Evolutionary conservation across 2,113 vertebrate genomes (phyloP).

Genomic region (Dicentrarchus labrax): DNA sequence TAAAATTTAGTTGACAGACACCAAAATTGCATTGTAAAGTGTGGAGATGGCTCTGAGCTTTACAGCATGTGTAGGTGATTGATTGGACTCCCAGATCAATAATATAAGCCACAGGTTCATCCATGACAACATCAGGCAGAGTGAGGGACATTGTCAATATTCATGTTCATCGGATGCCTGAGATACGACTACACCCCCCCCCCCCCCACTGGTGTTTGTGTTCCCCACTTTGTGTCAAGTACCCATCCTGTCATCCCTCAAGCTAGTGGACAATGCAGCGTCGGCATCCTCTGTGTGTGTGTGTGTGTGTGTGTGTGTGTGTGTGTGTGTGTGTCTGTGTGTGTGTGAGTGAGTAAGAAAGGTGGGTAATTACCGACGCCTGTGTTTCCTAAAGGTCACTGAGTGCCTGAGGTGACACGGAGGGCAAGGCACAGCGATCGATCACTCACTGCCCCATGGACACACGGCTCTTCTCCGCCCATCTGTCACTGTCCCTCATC

Average conservation of each 20-base stretch:
- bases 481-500: conserved; percentile 79
- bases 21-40: neutral
- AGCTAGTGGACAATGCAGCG: conserved; percentile 58
- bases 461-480: conserved; percentile 60
- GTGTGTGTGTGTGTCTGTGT: neutral
- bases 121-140: conserved; percentile 8
- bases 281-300: conserved; percentile 45
- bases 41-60: conserved; percentile 12
- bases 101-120: conserved; percentile 24
- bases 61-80: conserved; percentile 34
- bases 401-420: conserved; percentile 75
- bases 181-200: conserved; percentile 4
- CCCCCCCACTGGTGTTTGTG: conserved; percentile 37
- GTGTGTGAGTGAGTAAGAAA: neutral
- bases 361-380: conserved; percentile 69
- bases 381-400: conserved; percentile 80
- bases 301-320: conserved; percentile 36
- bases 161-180: conserved; percentile 42
- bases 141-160: conserved; percentile 42
- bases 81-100: conserved; percentile 57
- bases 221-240: conserved; percentile 58
- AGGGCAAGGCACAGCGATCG: conserved; percentile 77
- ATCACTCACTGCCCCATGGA: conserved; percentile 73
- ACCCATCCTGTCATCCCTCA: conserved; percentile 60
- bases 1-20: neutral